Percentiles rank a stretch among this genome's conserved stretches.
These are phyloP conservation scores for Neomicropteryx cornuta DNA, from an alignment of 1,140 invertebrate species.

Conservation along the genomic window DNA sequence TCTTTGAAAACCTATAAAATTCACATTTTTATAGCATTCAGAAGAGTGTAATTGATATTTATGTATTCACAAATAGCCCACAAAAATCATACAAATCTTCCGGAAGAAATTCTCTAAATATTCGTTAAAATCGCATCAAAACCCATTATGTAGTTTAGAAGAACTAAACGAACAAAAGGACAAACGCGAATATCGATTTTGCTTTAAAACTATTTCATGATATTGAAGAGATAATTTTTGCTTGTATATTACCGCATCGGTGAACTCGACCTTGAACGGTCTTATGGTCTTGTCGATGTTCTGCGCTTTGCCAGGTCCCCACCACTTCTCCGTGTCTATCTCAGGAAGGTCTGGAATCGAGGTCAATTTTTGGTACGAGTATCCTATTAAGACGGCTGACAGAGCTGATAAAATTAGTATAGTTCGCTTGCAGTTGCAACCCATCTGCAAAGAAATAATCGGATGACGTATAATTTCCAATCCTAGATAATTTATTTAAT, in stretches of 20 bases:
- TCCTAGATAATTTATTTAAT: too few relatives aligned
- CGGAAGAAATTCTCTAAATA: too few relatives aligned
- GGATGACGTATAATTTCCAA: too few relatives aligned
- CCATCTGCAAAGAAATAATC: conserved; percentile 9
- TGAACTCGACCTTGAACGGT: conserved; percentile 8
- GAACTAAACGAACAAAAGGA: neutral
- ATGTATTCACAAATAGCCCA: neutral
- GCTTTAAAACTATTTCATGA: neutral
- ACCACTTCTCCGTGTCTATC: conserved; percentile 3
- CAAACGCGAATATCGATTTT: neutral
- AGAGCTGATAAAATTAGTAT: neutral
- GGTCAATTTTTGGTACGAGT: neutral
- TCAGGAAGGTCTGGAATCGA: conserved; percentile 3
- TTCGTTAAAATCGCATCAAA: neutral
- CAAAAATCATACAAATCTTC: neutral
- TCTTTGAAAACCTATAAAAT: too few relatives aligned
- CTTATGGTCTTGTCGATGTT: conserved; percentile 5
- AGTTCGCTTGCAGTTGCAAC: neutral
- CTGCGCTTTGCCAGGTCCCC: conserved; percentile 7
- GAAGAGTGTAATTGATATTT: neutral
- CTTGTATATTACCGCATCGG: conserved; percentile 2
- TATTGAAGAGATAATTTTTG: neutral
- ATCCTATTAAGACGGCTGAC: neutral
- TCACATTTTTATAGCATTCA: too few relatives aligned
- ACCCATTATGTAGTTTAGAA: too few relatives aligned